Evolutionary conservation across 2,113 vertebrate species (phyloP).

Genomic region (Apus apus): DNA sequence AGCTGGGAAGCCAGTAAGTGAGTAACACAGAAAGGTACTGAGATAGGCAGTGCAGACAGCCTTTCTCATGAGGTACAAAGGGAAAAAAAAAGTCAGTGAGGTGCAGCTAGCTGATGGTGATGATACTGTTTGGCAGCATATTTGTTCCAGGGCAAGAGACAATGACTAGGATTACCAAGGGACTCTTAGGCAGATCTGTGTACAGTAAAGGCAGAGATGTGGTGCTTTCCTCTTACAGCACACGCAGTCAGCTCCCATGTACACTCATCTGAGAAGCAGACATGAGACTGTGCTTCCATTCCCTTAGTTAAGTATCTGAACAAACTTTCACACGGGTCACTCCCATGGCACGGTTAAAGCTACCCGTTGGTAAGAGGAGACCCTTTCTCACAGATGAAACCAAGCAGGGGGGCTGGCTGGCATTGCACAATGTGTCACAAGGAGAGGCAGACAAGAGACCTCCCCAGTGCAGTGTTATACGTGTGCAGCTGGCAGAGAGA

Average conservation of each 20-base stretch:
- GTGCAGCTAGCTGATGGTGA: not conserved
- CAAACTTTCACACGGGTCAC: not conserved
- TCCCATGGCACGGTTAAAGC: not conserved
- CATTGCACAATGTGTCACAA: conserved; percentile 10
- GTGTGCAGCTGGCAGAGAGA: not conserved
- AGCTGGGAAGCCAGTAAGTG: not conserved
- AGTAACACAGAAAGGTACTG: not conserved
- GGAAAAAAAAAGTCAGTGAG: not conserved
- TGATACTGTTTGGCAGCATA: not conserved
- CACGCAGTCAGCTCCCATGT: not conserved
- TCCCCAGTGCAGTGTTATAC: not conserved
- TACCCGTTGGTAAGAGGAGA: not conserved
- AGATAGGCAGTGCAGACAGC: not conserved
- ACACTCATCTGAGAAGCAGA: not conserved
- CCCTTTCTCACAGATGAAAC: not conserved
- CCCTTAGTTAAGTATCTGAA: not conserved
- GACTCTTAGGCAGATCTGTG: not conserved
- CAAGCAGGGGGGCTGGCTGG: not conserved
- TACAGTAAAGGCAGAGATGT: rapidly evolving
- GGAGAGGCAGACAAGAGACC: not conserved
- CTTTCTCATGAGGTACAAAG: not conserved
- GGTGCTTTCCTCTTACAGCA: not conserved
- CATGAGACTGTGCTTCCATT: rapidly evolving
- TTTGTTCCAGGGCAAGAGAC: not conserved
- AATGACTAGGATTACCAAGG: not conserved